Evolutionary conservation across 2,888 invertebrate species (phyloP), one percentile per base, ranked within the genome.

Genomic region (Ophraella communa): DNA sequence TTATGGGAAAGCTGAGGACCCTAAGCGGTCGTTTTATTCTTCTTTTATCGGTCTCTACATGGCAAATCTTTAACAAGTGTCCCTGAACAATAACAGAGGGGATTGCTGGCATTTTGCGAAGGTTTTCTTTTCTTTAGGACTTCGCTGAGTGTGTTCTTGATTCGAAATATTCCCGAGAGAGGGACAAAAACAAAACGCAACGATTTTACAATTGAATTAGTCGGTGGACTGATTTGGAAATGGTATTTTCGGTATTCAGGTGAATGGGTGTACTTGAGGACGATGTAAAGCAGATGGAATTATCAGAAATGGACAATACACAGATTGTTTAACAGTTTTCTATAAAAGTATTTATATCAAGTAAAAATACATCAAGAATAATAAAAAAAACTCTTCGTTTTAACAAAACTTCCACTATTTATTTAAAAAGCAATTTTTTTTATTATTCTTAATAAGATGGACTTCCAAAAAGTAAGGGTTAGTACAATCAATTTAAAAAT

Each of bases 31-130:
- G 79, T 79, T 80, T 78, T 78, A 77, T 72, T 77, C 74, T 75
- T 74, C 76, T 77, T 78, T 77, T 75, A 78, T 78, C 78, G 78
- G 77, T 74, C 76, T 75, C 78, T 79, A 79, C 76, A 77, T 77
- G 77, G 76, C 77, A 79, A 81, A 81, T 80, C 80, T 78, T 78
- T 76, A 76, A 74, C 77, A 80, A 80, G 79, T 80, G 78, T 78
- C 77, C 71, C 74, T 68, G 74, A 78, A 79, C 77, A 74, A 80
- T 78, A 79, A 79, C 80, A 81, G 81, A 80, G 81, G 81, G 81
- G 77, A 81, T 80, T 79, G 77, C 70, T 35, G 63, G 64, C 68
- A 65, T 66, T 70, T 68, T 66, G 65, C 53, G 58, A 62, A 64
- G 59, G 62, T 68, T 66, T 63, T 64, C 68, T 70, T 60, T 60